Evolutionary conservation across 2,888 invertebrate genomes (phyloP), one percentile per base, ranked within the genome.

Genomic region (Barypeithes pellucidus): DNA sequence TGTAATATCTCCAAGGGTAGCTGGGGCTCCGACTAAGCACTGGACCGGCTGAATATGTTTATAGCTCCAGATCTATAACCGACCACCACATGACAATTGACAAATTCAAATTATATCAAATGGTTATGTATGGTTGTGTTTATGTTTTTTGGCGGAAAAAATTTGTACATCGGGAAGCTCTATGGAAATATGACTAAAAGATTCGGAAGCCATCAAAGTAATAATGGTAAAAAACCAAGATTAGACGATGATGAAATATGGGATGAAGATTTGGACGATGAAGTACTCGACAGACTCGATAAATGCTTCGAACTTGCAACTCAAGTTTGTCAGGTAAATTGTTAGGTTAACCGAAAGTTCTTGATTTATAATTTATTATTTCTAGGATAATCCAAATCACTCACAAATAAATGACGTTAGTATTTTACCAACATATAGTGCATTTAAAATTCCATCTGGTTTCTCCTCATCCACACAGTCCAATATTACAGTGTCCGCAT

Each of bases 241-340:
- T 60, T 80, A 54, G 79, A 81, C 29, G 76, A 80, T 43, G 79
- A 82, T 59, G 82, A 81, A 52, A 71, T 82, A 52, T 84, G 83
- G 84, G 83, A 79, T 18, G 83, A 82, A 29, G 84, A 83, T 75
- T 77, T 82, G 14, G 83, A 84, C 73, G 80, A 77, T 36, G 79
- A 80, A 69, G 81, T 81, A 45, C 73, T 85, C 12, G 84, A 85
- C 65, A 81, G 83, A 45, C 73, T 85, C 12, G 84, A 85, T 63
- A 81, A 83, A 70, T 83, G 81, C 71, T 79, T 85, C 66, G 69
- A 80, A 73, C 62, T 80, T 61, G 85, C 84, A 22, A 80, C 82
- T 63, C 84, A 85, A 80, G 77, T 80, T 70, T 67, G 24, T 33
- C 36, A 52, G 33, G 45, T 65, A 50, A 54, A 41, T 57, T n/a